Base-by-base conservation (phyloP, 1,140 invertebrate genomes). In the Andricus grossulariae region DNA sequence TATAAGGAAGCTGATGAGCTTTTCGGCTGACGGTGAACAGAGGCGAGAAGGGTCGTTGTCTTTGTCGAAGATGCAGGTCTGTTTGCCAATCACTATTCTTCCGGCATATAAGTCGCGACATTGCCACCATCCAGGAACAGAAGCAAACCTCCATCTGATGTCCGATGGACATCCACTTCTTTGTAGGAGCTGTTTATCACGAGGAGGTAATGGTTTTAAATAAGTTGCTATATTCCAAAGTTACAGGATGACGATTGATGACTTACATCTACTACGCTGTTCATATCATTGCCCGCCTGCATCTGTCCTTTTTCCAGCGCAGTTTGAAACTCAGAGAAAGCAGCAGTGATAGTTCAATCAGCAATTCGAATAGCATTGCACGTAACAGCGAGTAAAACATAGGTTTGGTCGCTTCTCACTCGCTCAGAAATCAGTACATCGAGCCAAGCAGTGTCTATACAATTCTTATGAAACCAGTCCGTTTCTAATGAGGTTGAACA, bases 31-130 rank as follows among this genome's bases (percentile, higher is more conserved):
- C 0, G 98, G 98, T 50, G 98, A 97, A 39, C 98, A 93, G 15
- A 99, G 88, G 15, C 99, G 92, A 0, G 98, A 99, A 0, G 99
- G 98, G 91, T 99, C 99, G 86, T 99, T 99, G 90, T 99, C 98
- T 90, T 99, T 99, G 77, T 99, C 98, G 86, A 99, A 99, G 8
- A 99, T 94, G 86, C 98, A 99, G 0, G 99, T 99, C 86, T 99
- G 97, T 91, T 99, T 99, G 18, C 98, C 98, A 87, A 99, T 99
- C 1, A 98, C 96, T 45, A 99, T 97, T 52, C 98, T 89, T 99
- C 98, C 86, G 98, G 97, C 94, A 99, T 96, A 90, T 99, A 99
- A 0, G 99, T 99, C 0, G 97, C 99, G 90, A 97, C 98, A 78
- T 97, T 98, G 0, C 96, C 94, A 1, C 98, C 97, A 89, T 99